Conservation (phyloP, 2,113 vertebrate species). For the Apus apus region DNA sequence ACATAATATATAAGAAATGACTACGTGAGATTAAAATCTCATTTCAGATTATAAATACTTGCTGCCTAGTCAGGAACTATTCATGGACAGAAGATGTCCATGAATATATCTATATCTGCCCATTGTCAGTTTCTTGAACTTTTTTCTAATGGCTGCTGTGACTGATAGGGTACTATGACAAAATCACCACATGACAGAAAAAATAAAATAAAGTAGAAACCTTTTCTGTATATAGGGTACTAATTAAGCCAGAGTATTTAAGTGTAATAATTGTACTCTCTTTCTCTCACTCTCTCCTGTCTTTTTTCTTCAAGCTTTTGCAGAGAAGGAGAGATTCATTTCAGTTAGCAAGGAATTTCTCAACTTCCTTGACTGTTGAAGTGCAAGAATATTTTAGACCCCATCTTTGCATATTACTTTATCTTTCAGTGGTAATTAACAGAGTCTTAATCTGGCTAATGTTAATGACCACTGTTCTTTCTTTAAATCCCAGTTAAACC, state of each 20-base stretch:
- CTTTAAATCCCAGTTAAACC: conserved; percentile 86
- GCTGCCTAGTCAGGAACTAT: background rate
- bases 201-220: background rate
- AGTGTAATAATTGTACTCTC: background rate
- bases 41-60: background rate
- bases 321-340: conserved; percentile 26
- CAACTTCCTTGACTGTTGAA: conserved; percentile 60
- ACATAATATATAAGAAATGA: background rate
- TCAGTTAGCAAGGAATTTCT: conserved; percentile 56
- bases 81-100: background rate
- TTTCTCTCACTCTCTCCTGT: background rate
- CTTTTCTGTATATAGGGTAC: background rate
- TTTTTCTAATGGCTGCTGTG: background rate
- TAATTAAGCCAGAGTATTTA: conserved; percentile 10
- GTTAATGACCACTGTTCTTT: conserved; percentile 87
- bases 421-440: conserved; percentile 87
- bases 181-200: background rate
- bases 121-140: background rate
- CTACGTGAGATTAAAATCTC: background rate
- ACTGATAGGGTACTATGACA: background rate
- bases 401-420: conserved; percentile 80
- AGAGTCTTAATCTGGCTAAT: conserved; percentile 84
- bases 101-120: background rate
- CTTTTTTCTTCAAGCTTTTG: background rate
- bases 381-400: conserved; percentile 71